Evolutionary conservation across 2,888 invertebrate species (phyloP).

Genomic region (Tinea trinotella): DNA sequence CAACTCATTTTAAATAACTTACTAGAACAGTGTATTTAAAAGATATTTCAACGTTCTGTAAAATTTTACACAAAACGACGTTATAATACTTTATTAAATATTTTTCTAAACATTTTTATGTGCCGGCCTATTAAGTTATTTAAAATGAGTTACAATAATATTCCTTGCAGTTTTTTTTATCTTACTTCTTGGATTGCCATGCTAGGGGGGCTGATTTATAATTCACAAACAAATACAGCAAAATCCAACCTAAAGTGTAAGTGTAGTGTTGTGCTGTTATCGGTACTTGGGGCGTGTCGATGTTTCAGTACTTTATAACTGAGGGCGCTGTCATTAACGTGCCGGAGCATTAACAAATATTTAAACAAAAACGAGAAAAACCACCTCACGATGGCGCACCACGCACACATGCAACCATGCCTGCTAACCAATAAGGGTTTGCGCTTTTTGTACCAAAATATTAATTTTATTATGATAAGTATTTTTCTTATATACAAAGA

Average conservation of each 20-base stretch:
- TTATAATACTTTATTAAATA: too few relatives aligned
- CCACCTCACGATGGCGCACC: neutral
- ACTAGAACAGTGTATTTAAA: too few relatives aligned
- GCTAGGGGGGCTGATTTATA: too few relatives aligned
- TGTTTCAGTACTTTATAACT: slow-evolving; percentile 19
- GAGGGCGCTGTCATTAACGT: slow-evolving; percentile 32
- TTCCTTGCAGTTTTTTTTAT: too few relatives aligned
- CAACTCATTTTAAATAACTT: too few relatives aligned
- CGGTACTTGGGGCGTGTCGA: slow-evolving; percentile 33
- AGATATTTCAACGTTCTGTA: too few relatives aligned
- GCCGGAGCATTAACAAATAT: slow-evolving; percentile 54
- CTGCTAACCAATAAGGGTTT: neutral
- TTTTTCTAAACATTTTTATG: too few relatives aligned
- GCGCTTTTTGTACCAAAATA: neutral
- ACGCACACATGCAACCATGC: slow-evolving; percentile 12
- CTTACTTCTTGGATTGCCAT: too few relatives aligned
- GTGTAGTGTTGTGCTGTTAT: slow-evolving; percentile 1
- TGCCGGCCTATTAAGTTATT: too few relatives aligned
- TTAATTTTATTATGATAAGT: neutral
- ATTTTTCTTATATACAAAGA: neutral
- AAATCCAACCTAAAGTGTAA: neutral
- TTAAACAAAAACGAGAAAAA: slow-evolving; percentile 43
- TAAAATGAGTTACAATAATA: too few relatives aligned
- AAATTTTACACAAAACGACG: too few relatives aligned
- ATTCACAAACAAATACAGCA: too few relatives aligned